phyloP scores from a whole-genome alignment of 2,797 vertebrate species.

The Limnodromus scolopaceus region DNA sequence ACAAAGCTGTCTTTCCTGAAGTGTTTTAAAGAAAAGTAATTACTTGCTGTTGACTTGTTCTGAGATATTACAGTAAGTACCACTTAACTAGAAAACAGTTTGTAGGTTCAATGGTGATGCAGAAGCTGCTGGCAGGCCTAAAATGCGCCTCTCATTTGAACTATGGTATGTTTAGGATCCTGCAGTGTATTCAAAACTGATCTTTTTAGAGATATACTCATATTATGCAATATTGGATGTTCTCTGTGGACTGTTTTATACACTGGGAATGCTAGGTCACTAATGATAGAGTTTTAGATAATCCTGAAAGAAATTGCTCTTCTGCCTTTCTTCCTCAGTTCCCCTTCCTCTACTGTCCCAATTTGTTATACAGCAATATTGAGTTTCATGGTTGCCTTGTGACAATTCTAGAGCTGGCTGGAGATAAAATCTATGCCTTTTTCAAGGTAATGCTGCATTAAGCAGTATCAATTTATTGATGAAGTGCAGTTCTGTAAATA shows the following conservation, averaged over 20 bases:
- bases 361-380: background rate
- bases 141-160: background rate
- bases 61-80: background rate
- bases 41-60: background rate
- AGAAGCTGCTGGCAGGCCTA: background rate
- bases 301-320: background rate
- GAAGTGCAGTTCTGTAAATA: background rate
- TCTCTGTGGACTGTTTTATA: background rate
- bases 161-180: background rate
- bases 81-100: background rate
- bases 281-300: background rate
- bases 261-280: background rate
- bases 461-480: background rate
- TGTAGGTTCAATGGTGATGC: background rate
- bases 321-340: background rate
- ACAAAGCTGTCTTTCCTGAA: background rate
- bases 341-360: background rate
- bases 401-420: background rate
- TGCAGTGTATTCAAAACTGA: background rate
- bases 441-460: background rate
- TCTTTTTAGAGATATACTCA: background rate
- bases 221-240: background rate
- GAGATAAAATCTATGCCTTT: background rate
- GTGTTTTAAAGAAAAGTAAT: background rate
- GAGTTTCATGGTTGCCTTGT: background rate